Base-by-base conservation (phyloP, 1,140 invertebrate genomes). In the Venturia canescens region DNA sequence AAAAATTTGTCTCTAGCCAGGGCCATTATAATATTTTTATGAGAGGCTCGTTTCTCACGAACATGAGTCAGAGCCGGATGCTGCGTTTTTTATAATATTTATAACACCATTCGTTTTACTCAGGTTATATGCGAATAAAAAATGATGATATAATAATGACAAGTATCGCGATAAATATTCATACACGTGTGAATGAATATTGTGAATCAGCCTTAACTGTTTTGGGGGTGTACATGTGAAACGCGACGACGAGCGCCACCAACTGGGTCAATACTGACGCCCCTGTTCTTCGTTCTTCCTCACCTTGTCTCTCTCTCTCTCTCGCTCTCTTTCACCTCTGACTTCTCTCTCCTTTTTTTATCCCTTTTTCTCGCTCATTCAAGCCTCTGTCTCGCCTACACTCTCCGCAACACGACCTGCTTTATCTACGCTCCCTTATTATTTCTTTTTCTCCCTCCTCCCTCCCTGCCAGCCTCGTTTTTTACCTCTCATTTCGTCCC, bases 231-330 rank as follows among this genome's bases (percentile, higher is more conserved):
- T 70, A 69, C 70, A 31, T 53, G 70, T 75, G 48, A 69, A 38
- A 27, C 57, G 57, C 75, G 80, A 82, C 80, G 27, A 75, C 72
- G 76, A 86, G 81, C 82, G 80, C 80, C 84, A 81, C 82, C 83
- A 83, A 87, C 86, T 89, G 86, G 88, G 88, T 89, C 88, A 89
- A 89, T 89, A 89, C 86, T 87, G 80, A 83, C 83, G 76, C 84
- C 77, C 81, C 83, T 85, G 83, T 85, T 82, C 83, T 87, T 86
- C 82, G 77, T 0, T 79, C 27, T 60, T 21, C 0, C 31, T 23
- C 72, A n/a, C 71, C 69, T 31, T 50, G 27, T 66, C 57, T 26
- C 34, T 44, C 79, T 38, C 26, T 27, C 48, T 48, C 66, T 79
- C 27, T 60, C 31, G 18, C 48, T 23, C 63, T 50, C 71, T 23